Base-by-base conservation (phyloP, 2,888 invertebrate species). In the Drosophila prolongata region DNA sequence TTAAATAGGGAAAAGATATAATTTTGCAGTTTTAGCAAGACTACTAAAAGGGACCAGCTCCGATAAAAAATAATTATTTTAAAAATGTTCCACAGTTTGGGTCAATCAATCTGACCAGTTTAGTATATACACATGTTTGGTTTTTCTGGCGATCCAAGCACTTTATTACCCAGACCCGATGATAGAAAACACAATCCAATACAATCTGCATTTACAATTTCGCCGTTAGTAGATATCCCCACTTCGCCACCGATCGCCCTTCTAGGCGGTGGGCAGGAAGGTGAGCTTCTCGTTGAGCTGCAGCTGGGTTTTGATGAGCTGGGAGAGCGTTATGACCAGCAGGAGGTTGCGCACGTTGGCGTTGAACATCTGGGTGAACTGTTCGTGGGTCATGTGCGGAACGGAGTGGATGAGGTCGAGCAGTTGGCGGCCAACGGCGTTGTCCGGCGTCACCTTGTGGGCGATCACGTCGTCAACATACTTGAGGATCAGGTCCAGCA, bases 241-340 rank as follows among this genome's bases (percentile, higher is more conserved):
- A 59, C 19, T 40, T 13, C 53, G 19, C 38, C 40, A n/a, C 34
- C 16, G 10, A 11, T 35, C 24, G 24, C 19, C 68, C 11, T 24
- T 30, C 57, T 93, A 95, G 79, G 94, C 92, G 34, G 96, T 95
- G 49, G 96, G 97, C 79, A 97, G 94, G 81, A 97, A 94, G 8
- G 97, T 97, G 49, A 99, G 94, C 93, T 99, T 99, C 93, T 99
- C 99, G 93, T 99, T 98, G 59, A 99, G 94, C 90, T 98, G 97
- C 87, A 99, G 94, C 93, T 99, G 99, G 2, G 99, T 98, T 93
- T 98, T 98, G 89, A 98, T 97, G 69, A 99, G 94, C 90, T 99
- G 98, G 13, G 99, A 97, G 69, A 99, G 94, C 47, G 99, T 98
- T 84, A 98, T 96, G 44, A 98, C 98, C 99, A 99, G 99, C 87